Evolutionary conservation across 2,113 vertebrate genomes (phyloP).

Genomic region (Syrmaticus mikado): DNA sequence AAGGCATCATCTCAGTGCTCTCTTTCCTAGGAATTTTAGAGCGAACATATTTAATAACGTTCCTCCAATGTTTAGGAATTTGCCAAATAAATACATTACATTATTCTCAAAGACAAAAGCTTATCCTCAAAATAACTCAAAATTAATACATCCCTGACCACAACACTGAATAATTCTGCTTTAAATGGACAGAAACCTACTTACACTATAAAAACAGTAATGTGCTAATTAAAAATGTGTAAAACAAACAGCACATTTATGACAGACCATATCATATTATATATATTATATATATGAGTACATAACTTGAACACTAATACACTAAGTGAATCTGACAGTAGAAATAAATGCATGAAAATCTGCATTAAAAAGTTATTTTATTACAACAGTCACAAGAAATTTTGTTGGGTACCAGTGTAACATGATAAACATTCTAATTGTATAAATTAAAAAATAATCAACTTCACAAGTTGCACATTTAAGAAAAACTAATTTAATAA

Average conservation of each 20-base stretch:
- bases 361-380: background rate
- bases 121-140: background rate
- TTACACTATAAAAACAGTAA: background rate
- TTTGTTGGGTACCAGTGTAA: background rate
- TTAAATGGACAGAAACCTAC: background rate
- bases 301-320: background rate
- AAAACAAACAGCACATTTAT: background rate
- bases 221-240: background rate
- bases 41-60: background rate
- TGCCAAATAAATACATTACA: background rate
- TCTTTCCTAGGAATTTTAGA: background rate
- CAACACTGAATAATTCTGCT: background rate
- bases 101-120: background rate
- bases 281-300: background rate
- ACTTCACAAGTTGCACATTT: background rate
- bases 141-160: background rate
- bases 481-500: background rate
- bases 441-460: background rate
- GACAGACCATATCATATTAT: background rate
- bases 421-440: background rate
- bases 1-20: rapidly evolving
- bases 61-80: background rate
- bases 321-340: background rate
- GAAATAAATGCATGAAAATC: background rate
- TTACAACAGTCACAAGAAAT: background rate